Base-by-base conservation (phyloP, 2,113 vertebrate genomes). In the Danio rerio region DNA sequence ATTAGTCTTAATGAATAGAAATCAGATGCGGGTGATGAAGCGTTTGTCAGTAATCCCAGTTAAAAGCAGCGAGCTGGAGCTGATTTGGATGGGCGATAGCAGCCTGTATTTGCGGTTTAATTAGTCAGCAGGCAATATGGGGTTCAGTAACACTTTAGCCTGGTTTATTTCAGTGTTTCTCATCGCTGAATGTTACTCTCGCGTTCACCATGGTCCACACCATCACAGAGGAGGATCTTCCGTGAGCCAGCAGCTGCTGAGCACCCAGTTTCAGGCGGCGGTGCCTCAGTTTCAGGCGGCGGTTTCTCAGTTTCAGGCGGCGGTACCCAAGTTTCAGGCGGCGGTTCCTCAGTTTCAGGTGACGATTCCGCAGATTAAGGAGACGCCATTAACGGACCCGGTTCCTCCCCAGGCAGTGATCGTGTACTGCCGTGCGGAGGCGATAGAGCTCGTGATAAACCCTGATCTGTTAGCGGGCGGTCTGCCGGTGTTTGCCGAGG, bases 391-490 rank as follows among this genome's bases (percentile, higher is more conserved):
- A 40, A 78, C 9, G 9, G 31, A 68, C 1, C 77, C 82, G 9
- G 65, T 79, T 52, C 55, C 65, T 52, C 55, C 75, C 7, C 66
- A 15, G 15, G 13, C 79, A 0, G 69, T 94, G 0, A n/a, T 9
- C 42, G 91, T 94, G 52, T 21, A 6, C 18, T 94, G 93, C 56
- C 85, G 89, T 9, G 80, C 88, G n/a, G 87, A 89, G 47, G 83
- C 85, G 0, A 82, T 92, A 74, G 90, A 91, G 80, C 55, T 94
- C 0, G 84, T 92, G 65, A 82, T 93, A 53, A 87, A 88, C 42
- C 84, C 88, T 1, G 91, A 92, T 59, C 62, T 92, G 83, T 92
- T 92, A 45, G 84, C 83, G 0, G 78, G 40, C 1, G 92, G 92
- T 4, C 40, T 90, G 3, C 43, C 31, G 20, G 87, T 94, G 63